phyloP scores from a whole-genome alignment of 2,113 vertebrate genomes.

The Cyprinus carpio region DNA sequence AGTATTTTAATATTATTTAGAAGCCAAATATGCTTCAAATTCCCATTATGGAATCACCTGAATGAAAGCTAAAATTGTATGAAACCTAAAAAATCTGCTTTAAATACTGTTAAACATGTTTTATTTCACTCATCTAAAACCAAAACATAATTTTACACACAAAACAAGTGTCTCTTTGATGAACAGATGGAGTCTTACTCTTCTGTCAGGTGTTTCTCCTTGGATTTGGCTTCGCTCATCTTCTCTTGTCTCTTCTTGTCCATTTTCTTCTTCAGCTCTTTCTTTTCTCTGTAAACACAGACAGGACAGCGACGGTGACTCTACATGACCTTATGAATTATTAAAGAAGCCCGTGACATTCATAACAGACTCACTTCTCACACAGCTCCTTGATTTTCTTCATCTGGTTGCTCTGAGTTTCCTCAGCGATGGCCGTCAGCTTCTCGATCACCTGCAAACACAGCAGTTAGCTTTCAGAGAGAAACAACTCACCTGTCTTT shows the following conservation, averaged over 20 bases:
- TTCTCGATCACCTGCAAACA: constrained; percentile 88
- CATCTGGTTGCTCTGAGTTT: constrained; percentile 87
- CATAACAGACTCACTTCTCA: constrained; percentile 84
- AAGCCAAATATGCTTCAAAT: no score
- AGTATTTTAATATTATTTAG: no score
- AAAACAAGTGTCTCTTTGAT: no score
- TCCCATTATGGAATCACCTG: no score
- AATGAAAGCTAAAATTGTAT: no score
- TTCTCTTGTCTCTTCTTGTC: constrained; percentile 97
- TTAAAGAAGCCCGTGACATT: neutral
- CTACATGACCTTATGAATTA: neutral
- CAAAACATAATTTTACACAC: no score
- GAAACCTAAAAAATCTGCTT: no score
- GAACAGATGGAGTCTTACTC: constrained; percentile 78
- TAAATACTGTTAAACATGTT: no score
- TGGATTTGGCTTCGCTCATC: constrained; percentile 94
- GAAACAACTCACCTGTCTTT: neutral
- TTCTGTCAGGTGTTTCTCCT: constrained; percentile 96
- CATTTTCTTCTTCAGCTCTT: constrained; percentile 97
- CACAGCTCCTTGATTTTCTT: constrained; percentile 96
- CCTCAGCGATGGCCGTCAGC: constrained; percentile 87
- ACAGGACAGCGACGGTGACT: neutral
- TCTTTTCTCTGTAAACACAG: constrained; percentile 85
- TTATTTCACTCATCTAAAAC: no score
- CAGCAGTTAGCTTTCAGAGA: neutral